These are phyloP conservation scores for Macrostomum lignano DNA, from an alignment of 1,140 invertebrate genomes.

Conservation along the genomic window DNA sequence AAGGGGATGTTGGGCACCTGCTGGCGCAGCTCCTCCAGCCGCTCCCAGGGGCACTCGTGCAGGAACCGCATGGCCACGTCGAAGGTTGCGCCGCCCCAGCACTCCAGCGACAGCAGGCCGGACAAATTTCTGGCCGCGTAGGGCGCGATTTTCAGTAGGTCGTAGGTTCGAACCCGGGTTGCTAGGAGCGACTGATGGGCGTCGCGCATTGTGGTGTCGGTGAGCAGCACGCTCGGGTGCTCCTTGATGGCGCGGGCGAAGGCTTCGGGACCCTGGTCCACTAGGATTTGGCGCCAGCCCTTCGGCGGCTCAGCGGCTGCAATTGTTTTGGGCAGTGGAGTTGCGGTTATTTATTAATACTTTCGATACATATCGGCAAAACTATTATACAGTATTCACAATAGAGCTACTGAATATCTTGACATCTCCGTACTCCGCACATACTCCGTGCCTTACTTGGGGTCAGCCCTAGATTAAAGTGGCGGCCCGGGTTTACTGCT, in stretches of 20 bases:
- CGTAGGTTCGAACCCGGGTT: constrained; percentile 66
- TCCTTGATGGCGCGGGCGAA: constrained; percentile 74
- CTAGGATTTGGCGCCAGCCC: constrained; percentile 55
- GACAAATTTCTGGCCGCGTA: constrained; percentile 73
- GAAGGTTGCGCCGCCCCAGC: constrained; percentile 95
- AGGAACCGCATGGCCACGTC: constrained; percentile 82
- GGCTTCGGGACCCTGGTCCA: constrained; percentile 57
- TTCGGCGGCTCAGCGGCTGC: constrained; percentile 41
- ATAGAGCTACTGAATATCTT: too few species aligned
- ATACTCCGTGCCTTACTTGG: too few species aligned
- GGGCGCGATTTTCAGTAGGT: constrained; percentile 55
- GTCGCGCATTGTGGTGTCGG: constrained; percentile 83
- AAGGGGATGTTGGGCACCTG: constrained; percentile 91
- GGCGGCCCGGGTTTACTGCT: too few species aligned
- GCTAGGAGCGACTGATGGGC: constrained; percentile 89
- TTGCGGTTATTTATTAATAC: too few species aligned
- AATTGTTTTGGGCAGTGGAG: too few species aligned
- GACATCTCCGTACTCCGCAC: too few species aligned
- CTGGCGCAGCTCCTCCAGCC: constrained; percentile 59
- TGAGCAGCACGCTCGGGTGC: constrained; percentile 46
- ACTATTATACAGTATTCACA: too few species aligned
- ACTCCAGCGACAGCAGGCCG: constrained; percentile 55
- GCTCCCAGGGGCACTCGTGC: constrained; percentile 94
- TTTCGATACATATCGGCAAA: too few species aligned
- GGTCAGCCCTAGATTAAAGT: too few species aligned